These are phyloP conservation scores for Onychomys leucogaster DNA, from an alignment of 2,797 vertebrate genomes.

Conservation along the genomic window DNA sequence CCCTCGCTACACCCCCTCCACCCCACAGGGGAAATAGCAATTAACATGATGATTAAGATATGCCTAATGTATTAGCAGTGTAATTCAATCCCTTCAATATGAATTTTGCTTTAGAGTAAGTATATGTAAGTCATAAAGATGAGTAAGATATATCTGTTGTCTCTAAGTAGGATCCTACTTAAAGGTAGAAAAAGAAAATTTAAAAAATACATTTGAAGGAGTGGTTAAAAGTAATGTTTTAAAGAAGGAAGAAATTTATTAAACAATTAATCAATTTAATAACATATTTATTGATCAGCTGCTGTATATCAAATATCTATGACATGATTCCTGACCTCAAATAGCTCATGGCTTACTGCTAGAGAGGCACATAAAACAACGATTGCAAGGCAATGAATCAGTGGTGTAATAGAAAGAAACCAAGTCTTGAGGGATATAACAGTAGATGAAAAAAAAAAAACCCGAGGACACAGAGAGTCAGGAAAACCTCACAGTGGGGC, in stretches of 20 bases:
- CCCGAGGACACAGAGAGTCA: background rate
- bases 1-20: too few relatives aligned
- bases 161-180: background rate
- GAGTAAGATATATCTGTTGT: slow-evolving; percentile 22
- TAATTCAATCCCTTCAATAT: slow-evolving; percentile 41
- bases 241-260: background rate
- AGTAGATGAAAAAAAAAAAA: background rate
- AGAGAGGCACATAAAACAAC: background rate
- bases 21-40: slow-evolving; percentile 57
- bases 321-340: background rate
- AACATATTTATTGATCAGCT: background rate
- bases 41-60: slow-evolving; percentile 68
- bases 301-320: background rate
- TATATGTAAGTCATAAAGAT: slow-evolving; percentile 38
- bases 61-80: slow-evolving; percentile 55
- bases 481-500: background rate
- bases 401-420: background rate
- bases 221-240: background rate
- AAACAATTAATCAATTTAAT: background rate
- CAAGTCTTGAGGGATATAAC: background rate
- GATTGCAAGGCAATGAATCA: background rate
- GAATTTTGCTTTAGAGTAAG: slow-evolving; percentile 62
- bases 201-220: background rate
- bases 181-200: slow-evolving; percentile 27
- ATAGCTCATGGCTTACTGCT: background rate